Base-by-base conservation (phyloP, 2,113 vertebrate species). In the Cavia aperea region DNA sequence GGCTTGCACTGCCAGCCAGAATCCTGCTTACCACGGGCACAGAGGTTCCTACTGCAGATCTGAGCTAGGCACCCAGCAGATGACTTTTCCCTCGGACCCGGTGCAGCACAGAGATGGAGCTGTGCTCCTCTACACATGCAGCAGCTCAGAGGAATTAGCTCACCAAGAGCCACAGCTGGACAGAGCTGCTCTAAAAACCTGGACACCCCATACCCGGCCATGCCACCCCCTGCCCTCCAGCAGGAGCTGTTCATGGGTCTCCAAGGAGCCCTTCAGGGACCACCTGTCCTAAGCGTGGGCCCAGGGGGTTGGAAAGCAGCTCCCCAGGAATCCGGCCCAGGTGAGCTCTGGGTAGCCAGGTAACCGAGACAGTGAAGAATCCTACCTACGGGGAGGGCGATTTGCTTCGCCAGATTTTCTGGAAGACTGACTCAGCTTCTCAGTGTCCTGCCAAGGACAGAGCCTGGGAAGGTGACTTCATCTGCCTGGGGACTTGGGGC, bases 261-360 rank as follows among this genome's bases (percentile, higher is more conserved):
- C 51, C 14, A 14, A 56, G 56, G 56, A 56, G 56, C 56, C 56
- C 56, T 4, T 65, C n/a, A 72, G 16, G 54, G 51, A 31, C 62
- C 0, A 1, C 5, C 46, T 0, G 4, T 12, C 39, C 89, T 33
- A 5, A 1, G 0, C n/a, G 88, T 21, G 4, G 46, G 54, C 31
- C 14, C 4, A 18, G 83, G 0, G 39, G 56, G 24, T 10, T 2
- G 39, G 4, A 0, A 0, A 0, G 85, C 12, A 0, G 36, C 12
- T 39, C 43, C 43, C 49, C 12, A 24, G 13, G 54, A 46, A 62
- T 23, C 51, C 1, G 19, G 12, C 26, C 31, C 21, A 31, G 26
- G 13, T 1, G 84, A 26, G 49, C n/a, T 19, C 19, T 0, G 3
- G 33, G 70, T 12, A 39, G n/a, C 24, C 26, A 56, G 78, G 89